A percentile compares a stretch with the other conserved stretches of the same genome.
Evolutionary conservation across 2,888 invertebrate species (phyloP).

Genomic region (Mechanitis mazaeus): DNA sequence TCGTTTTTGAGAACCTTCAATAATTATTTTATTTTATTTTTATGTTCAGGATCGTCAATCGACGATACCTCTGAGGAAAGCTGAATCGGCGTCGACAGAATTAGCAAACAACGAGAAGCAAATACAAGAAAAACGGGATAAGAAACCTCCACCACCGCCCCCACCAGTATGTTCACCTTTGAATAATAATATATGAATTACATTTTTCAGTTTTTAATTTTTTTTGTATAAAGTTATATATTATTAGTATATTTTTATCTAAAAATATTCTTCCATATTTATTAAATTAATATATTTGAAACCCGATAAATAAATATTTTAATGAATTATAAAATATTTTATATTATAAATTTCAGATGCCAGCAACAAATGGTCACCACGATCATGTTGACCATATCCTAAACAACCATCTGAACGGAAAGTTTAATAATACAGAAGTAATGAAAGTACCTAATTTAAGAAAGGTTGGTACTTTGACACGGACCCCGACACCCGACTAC

Average conservation of each 20-base stretch:
- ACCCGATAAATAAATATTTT: too few species aligned
- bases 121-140: constrained; percentile 34
- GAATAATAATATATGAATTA: neutral
- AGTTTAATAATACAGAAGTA: constrained; percentile 40
- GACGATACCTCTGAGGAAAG: constrained; percentile 52
- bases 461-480: constrained; percentile 53
- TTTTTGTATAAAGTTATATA: too few species aligned
- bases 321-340: constrained; percentile 3
- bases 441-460: constrained; percentile 46
- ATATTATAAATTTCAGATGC: constrained; percentile 50
- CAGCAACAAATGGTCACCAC: constrained; percentile 52
- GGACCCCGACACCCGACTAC: constrained; percentile 66
- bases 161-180: constrained; percentile 71
- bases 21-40: too few species aligned
- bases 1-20: too few species aligned
- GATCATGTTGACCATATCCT: constrained; percentile 49
- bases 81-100: neutral
- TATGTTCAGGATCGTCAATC: constrained; percentile 58
- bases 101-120: constrained; percentile 34
- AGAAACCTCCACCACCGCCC: constrained; percentile 78
- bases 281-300: too few species aligned
- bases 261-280: too few species aligned
- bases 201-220: neutral
- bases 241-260: too few species aligned
- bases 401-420: constrained; percentile 21